A percentile compares a stretch with the other conserved stretches of the same genome.
phyloP scores from a whole-genome alignment of 2,797 vertebrate genomes.

The Tangara arthus region DNA sequence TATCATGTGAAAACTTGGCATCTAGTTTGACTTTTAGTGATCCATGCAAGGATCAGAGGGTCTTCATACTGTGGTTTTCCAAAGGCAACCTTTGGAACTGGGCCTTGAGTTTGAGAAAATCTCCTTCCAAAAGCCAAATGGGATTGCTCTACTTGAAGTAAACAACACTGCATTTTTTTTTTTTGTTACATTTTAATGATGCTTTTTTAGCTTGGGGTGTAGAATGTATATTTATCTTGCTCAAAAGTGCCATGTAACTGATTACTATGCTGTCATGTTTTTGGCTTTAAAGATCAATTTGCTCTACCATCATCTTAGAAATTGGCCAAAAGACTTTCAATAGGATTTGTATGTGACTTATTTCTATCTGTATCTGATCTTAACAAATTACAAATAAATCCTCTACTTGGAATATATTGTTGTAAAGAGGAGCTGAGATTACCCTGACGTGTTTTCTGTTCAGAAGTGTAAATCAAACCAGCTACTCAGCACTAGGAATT shows the following conservation, averaged over 20 bases:
- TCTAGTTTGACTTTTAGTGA: not conserved
- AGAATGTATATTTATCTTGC: not conserved
- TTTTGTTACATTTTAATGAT: not conserved
- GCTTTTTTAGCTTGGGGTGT: not conserved
- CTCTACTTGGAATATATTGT: not conserved
- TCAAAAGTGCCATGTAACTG: not conserved
- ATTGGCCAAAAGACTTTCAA: not conserved
- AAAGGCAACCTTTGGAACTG: not conserved
- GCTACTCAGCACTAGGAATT: not conserved
- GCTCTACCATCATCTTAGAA: not conserved
- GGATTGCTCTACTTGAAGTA: not conserved
- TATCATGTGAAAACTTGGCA: rapidly evolving
- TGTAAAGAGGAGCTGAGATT: not conserved
- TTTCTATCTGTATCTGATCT: not conserved
- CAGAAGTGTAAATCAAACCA: conserved; percentile 23
- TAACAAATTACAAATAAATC: conserved; percentile 30
- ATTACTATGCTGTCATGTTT: not conserved
- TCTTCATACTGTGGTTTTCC: not conserved
- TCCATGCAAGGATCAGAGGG: not conserved
- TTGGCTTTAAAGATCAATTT: conserved; percentile 5
- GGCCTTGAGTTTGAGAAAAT: not conserved
- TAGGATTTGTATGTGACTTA: not conserved
- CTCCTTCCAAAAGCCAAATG: not conserved
- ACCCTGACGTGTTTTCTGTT: not conserved
- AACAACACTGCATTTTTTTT: not conserved